These are phyloP conservation scores for Neodiprion virginianus DNA, from an alignment of 1,140 invertebrate species.

Conservation along the genomic window DNA sequence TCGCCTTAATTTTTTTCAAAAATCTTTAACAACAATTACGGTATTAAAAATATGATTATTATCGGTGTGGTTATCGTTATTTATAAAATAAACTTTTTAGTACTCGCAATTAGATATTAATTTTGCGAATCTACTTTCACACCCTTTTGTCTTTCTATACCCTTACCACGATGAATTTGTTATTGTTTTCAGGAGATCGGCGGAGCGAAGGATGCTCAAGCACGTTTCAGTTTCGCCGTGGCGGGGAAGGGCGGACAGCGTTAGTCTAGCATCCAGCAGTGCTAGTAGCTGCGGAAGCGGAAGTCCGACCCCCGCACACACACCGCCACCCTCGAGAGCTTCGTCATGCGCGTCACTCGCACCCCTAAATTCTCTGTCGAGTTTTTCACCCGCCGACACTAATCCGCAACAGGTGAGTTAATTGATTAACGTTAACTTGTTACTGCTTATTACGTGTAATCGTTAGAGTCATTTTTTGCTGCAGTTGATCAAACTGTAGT, in stretches of 20 bases:
- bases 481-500: not conserved
- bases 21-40: too few species aligned
- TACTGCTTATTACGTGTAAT: too few species aligned
- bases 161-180: too few species aligned
- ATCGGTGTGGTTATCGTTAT: too few species aligned
- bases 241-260: constrained; percentile 79
- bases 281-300: constrained; percentile 67
- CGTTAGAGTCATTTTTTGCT: not conserved
- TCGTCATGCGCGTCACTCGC: constrained; percentile 58
- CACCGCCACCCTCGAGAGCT: constrained; percentile 58
- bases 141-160: constrained; percentile 19
- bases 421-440: too few species aligned
- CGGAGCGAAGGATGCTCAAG: constrained; percentile 75
- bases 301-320: constrained; percentile 57
- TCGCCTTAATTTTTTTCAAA: too few species aligned
- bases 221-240: constrained; percentile 87
- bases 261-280: constrained; percentile 79
- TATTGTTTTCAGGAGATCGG: not conserved
- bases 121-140: too few species aligned
- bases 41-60: too few species aligned
- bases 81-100: too few species aligned
- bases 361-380: constrained; percentile 54
- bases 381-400: constrained; percentile 51
- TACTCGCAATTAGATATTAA: too few species aligned
- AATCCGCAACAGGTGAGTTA: constrained; percentile 52